Evolutionary conservation across 1,140 invertebrate genomes (phyloP).

Genomic region (Heliothis subflexa): DNA sequence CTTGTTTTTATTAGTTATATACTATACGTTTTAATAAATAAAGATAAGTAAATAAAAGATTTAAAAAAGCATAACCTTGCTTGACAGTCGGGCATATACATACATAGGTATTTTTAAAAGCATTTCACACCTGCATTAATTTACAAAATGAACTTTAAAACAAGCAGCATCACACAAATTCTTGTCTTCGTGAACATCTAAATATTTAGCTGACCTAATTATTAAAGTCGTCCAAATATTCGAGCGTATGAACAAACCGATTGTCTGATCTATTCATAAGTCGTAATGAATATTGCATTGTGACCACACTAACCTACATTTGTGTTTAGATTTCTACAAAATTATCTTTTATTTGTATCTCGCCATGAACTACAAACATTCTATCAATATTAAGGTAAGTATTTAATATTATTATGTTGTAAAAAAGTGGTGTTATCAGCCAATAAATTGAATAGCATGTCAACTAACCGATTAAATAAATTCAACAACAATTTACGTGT

Average conservation of each 20-base stretch:
- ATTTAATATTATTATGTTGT: no score
- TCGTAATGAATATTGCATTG: constrained; percentile 2
- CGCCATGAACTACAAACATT: neutral
- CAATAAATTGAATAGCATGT: constrained; percentile 18
- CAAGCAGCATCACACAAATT: constrained; percentile 12
- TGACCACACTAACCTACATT: constrained; percentile 25
- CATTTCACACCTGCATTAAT: neutral
- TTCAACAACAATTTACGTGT: neutral
- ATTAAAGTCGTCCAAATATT: constrained; percentile 2
- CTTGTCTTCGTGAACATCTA: constrained; percentile 20
- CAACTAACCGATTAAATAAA: constrained; percentile 25
- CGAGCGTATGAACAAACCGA: constrained; percentile 10
- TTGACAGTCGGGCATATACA: neutral
- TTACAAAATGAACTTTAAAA: neutral
- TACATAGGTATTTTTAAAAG: neutral
- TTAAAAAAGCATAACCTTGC: no score
- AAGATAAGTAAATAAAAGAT: no score
- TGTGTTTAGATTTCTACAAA: neutral
- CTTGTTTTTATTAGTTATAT: no score
- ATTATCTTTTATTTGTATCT: constrained; percentile 17
- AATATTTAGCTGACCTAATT: constrained; percentile 33
- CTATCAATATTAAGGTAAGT: no score
- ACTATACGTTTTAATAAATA: no score
- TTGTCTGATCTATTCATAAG: constrained; percentile 35
- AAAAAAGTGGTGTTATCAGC: neutral